A percentile compares a stretch with the other conserved stretches of the same genome.
These are phyloP conservation scores for Colinus virginianus DNA, from an alignment of 2,113 vertebrate species.

Conservation along the genomic window DNA sequence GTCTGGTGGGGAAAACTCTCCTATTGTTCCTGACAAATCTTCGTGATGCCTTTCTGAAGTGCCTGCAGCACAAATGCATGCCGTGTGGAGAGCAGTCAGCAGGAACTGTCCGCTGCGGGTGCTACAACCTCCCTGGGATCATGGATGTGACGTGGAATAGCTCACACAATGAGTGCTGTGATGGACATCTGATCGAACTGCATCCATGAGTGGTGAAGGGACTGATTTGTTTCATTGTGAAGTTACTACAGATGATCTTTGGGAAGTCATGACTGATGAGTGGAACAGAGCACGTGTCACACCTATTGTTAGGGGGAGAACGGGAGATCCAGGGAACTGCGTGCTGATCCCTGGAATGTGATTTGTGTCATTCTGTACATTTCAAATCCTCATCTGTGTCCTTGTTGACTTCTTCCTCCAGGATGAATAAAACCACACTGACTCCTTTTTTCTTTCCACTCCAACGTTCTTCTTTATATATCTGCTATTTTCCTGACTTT, in stretches of 20 bases:
- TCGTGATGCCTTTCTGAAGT: neutral
- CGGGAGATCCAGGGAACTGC: neutral
- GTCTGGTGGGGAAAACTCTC: neutral
- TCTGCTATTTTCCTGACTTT: neutral
- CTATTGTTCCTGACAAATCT: neutral
- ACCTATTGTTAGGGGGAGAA: neutral
- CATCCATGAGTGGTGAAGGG: neutral
- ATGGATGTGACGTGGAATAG: neutral
- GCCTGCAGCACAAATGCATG: neutral
- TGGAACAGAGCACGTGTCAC: neutral
- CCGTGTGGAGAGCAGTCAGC: neutral
- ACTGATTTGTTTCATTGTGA: neutral
- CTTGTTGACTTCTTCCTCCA: neutral
- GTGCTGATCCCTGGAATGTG: neutral
- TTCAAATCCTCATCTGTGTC: neutral
- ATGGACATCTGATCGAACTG: neutral
- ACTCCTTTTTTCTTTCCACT: neutral
- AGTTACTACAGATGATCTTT: neutral
- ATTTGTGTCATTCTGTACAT: neutral
- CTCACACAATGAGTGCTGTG: accelerated
- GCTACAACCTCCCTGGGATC: accelerated
- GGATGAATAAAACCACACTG: no score
- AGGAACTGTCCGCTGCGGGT: neutral
- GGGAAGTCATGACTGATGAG: neutral
- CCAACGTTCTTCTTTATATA: neutral